Conservation (phyloP, 2,113 vertebrate genomes). For the Atlantisia rogersi region DNA sequence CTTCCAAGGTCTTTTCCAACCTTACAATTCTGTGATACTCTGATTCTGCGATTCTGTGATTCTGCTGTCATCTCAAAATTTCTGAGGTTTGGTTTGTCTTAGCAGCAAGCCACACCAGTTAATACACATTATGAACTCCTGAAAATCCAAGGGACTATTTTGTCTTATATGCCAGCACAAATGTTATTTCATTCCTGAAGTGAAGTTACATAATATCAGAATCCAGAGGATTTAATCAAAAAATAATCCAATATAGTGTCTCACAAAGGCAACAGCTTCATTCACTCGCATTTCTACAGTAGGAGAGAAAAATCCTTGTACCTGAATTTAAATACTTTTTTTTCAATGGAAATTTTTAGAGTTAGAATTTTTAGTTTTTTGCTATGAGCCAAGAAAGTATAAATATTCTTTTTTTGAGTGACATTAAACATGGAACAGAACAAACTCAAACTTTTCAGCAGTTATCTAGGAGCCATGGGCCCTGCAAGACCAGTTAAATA, state of each 20-base stretch:
- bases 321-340: neutral
- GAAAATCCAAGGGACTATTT: neutral
- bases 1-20: no score
- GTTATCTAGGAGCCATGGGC: neutral
- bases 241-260: neutral
- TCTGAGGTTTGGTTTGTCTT: neutral
- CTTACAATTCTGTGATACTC: no score
- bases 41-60: no score
- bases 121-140: neutral
- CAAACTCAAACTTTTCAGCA: neutral
- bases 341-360: neutral
- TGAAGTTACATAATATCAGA: neutral
- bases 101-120: neutral
- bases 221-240: neutral
- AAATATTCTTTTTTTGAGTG: neutral
- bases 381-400: neutral
- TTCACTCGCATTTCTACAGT: neutral
- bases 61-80: neutral
- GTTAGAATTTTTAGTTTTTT: neutral
- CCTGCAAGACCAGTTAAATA: neutral
- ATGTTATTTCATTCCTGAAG: neutral
- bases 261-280: neutral
- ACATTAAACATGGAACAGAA: neutral
- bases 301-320: neutral
- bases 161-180: neutral